phyloP scores from a whole-genome alignment of 2,888 invertebrate genomes.

The Rhagonycha lutea region DNA sequence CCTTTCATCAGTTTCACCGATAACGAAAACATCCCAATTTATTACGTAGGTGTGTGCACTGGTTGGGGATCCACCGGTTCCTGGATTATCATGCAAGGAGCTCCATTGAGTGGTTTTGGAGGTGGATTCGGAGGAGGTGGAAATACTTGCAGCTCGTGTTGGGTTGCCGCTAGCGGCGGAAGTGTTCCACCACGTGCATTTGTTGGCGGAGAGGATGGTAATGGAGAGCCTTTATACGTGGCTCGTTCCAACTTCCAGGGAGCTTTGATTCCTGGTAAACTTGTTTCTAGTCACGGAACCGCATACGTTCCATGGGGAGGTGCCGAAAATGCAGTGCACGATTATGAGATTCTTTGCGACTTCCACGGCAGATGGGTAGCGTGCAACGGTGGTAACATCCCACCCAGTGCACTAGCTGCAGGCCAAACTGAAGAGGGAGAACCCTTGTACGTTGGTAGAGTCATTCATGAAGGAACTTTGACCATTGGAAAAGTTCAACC shows the following conservation, averaged over 20 bases:
- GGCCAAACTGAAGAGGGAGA: slow-evolving; percentile 79
- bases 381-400: slow-evolving; percentile 62
- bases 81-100: slow-evolving; percentile 71
- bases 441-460: slow-evolving; percentile 77
- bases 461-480: slow-evolving; percentile 74
- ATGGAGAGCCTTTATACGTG: slow-evolving; percentile 67
- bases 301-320: slow-evolving; percentile 80
- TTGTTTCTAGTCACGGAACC: slow-evolving; percentile 66
- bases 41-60: slow-evolving; percentile 80
- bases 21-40: slow-evolving; percentile 70
- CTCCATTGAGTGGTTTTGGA: slow-evolving; percentile 37
- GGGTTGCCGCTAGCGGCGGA: slow-evolving; percentile 70
- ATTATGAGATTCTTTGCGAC: slow-evolving; percentile 66
- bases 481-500: slow-evolving; percentile 85
- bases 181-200: slow-evolving; percentile 76
- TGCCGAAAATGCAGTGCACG: slow-evolving; percentile 65
- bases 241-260: slow-evolving; percentile 72
- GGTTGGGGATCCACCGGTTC: slow-evolving; percentile 84
- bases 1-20: slow-evolving; percentile 77
- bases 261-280: slow-evolving; percentile 80
- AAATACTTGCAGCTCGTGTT: slow-evolving; percentile 57
- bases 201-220: slow-evolving; percentile 67
- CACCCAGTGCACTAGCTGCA: slow-evolving; percentile 71
- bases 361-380: slow-evolving; percentile 52
- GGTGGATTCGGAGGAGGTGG: slow-evolving; percentile 32